Evolutionary conservation across 2,113 vertebrate species (phyloP), one percentile per base, ranked within the genome.

Genomic region (Setophaga kirtlandii): DNA sequence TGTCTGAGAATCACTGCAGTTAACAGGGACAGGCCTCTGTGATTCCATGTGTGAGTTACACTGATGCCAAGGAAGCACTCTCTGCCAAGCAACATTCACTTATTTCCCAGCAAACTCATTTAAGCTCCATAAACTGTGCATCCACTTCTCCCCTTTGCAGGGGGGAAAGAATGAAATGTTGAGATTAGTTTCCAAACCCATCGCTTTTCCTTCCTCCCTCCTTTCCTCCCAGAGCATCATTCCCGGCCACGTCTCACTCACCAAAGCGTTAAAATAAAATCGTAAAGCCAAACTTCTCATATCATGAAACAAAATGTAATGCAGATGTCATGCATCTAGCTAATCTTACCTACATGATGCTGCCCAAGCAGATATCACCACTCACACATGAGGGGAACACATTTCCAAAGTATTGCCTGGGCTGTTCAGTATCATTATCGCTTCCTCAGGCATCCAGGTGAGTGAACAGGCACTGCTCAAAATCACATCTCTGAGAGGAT

Each of bases 61-160:
- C 53, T 62, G 65, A 53, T 41, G 44, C 28, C 59, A 63, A 69
- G 28, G 46, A 92, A 82, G 49, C 21, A 18, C 10, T 67, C 39
- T 88, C 63, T 64, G 49, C 55, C 79, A 83, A 83, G 79, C 44
- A 87, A 70, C 8, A 69, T 44, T 78, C 24, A 62, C 30, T 91
- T 87, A 82, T 50, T 91, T 93, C 79, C 50, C 59, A 73, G 78
- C 12, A 96, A 96, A 93, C 33, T 73, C 78, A 69, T 89, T 89
- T 92, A 86, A 53, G 35, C 19, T 63, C 62, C 23, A 62, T 62
- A 91, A 94, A 92, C 87, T 23, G 42, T 67, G 25, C 20, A 85
- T 18, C n/a, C 21, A 55, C 55, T 59, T 89, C 56, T 74, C 64
- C 69, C n/a, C 19, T 52, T 83, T 14, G 25, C 0, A 0, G 2